phyloP scores from a whole-genome alignment of 1,140 invertebrate species.

The Euura saliciscinereae region DNA sequence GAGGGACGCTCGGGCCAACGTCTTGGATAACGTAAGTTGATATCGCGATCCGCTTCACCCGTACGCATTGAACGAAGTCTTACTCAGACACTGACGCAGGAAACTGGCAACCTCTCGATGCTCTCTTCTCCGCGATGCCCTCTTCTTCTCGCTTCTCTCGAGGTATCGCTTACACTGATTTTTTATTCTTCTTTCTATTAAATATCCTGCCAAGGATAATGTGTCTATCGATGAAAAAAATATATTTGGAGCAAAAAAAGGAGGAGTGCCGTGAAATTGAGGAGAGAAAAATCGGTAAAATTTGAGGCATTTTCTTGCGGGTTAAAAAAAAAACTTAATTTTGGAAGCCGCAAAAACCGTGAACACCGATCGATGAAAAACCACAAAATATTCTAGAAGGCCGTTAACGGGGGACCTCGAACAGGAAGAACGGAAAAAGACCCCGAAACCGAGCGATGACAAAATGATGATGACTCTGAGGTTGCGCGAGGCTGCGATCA shows the following conservation, averaged over 20 bases:
- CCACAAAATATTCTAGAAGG: slow-evolving; percentile 1
- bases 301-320: no score
- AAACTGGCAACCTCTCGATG: not conserved
- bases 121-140: not conserved
- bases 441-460: not conserved
- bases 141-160: not conserved
- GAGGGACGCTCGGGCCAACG: not conserved
- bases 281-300: no score
- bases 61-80: slow-evolving; percentile 4
- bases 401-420: not conserved
- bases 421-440: not conserved
- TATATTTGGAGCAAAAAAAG: no score
- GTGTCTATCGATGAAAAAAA: not conserved
- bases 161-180: slow-evolving; percentile 4
- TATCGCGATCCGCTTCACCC: not conserved
- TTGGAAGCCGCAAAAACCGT: not conserved
- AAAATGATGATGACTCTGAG: not conserved
- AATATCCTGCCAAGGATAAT: slow-evolving; percentile 7
- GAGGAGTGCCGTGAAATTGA: no score
- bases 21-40: slow-evolving; percentile 2
- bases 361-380: not conserved
- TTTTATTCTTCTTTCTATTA: not conserved
- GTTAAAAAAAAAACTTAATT: not conserved
- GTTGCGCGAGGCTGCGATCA: not conserved
- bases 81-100: slow-evolving; percentile 4